These are phyloP conservation scores for Apogon hyalosoma DNA, from an alignment of 2,797 vertebrate species.

Conservation along the genomic window DNA sequence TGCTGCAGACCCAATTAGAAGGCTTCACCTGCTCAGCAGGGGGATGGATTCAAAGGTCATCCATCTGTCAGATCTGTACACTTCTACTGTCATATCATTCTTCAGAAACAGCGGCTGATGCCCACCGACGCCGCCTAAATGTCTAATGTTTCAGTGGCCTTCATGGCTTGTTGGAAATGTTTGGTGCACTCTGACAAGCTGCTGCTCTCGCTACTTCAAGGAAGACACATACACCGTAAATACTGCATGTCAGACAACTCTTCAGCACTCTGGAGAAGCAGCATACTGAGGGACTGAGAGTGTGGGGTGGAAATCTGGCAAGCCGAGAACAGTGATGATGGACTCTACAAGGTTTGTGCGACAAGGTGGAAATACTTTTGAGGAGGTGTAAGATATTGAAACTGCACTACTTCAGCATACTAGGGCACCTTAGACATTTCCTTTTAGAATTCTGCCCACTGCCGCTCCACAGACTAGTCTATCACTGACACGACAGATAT, in stretches of 20 bases:
- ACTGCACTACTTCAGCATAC: not conserved
- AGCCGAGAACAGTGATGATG: constrained; percentile 10
- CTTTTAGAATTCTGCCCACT: not conserved
- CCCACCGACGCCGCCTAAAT: constrained; percentile 55
- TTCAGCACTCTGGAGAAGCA: constrained; percentile 12
- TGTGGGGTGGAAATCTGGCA: constrained; percentile 16
- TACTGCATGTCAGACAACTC: constrained; percentile 49
- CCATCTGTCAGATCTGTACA: constrained; percentile 66
- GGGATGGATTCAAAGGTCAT: constrained; percentile 38
- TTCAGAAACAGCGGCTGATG: constrained; percentile 53
- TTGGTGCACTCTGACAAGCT: constrained; percentile 40
- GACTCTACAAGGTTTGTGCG: constrained; percentile 16
- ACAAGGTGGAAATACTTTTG: constrained; percentile 23
- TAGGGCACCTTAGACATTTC: not conserved
- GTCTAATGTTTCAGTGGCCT: constrained; percentile 58
- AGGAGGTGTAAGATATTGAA: constrained; percentile 20
- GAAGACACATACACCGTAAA: constrained; percentile 45
- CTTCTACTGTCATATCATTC: constrained; percentile 59
- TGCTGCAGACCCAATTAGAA: constrained; percentile 75
- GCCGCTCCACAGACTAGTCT: too few relatives aligned
- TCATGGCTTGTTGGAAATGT: constrained; percentile 11
- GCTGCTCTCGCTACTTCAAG: constrained; percentile 39
- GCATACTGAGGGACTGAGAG: constrained; percentile 7
- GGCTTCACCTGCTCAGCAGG: constrained; percentile 70
- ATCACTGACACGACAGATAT: too few relatives aligned